Evolutionary conservation across 1,140 invertebrate species (phyloP), one percentile per base, ranked within the genome.

Genomic region (Drosophila persimilis): DNA sequence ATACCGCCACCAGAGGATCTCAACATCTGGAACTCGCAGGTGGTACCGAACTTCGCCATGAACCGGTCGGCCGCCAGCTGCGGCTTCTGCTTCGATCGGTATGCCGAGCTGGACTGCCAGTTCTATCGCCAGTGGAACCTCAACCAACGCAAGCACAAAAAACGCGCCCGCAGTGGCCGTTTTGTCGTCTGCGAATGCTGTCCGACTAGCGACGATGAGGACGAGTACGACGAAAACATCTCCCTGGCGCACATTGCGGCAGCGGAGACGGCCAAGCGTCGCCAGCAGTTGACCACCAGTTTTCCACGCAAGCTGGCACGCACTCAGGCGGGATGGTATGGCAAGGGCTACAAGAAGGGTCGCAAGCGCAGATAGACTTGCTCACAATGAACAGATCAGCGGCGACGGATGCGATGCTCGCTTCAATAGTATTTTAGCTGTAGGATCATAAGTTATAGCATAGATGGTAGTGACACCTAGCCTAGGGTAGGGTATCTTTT

Each of bases 261-360:
- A 0, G 89, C 89, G 5, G 89, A 90, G 48, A 76, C 81, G 22
- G 89, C 89, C 13, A 90, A 90, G 31, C 73, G 85, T 6, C 65
- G 84, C 70, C 88, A 91, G 76, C 91, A 92, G 80, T 77, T 88
- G 64, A 84, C 67, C 56, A 90, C 89, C 61, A 90, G 77, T 59
- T 91, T 89, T 58, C 77, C 88, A 1, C 60, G 84, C 15, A 91
- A 91, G 61, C 54, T 90, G 44, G 88, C 77, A 13, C 91, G 91
- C 67, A 91, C 92, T n/a, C 93, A 93, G 76, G 92, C 93, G 0
- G 93, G 93, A 7, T 94, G 93, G 93, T 94, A 93, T 80, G 93
- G 93, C 31, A 94, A 94, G 80, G 93, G 93, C 26, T 94, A 93
- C 67, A 91, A 92, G 61, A 93, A 93, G 78, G 92, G 92, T 57